Conservation (phyloP, 2,888 invertebrate species). For the Drosophila pullipes region DNA sequence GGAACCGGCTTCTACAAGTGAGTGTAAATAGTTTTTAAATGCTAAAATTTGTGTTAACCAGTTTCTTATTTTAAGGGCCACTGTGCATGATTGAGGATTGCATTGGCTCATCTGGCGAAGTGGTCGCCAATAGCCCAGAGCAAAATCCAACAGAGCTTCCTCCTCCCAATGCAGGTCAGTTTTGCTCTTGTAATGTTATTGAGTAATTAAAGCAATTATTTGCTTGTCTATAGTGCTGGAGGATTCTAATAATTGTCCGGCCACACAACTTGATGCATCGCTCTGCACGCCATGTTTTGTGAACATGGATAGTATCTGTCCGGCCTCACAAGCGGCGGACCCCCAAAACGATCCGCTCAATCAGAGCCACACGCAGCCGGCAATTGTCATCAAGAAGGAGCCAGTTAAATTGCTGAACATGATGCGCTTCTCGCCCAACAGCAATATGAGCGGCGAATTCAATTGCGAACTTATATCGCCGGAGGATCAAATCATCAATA, state of each 20-base stretch:
- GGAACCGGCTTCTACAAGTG: background rate
- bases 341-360: conserved; percentile 49
- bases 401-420: conserved; percentile 45
- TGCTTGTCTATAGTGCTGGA: background rate
- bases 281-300: conserved; percentile 34
- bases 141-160: background rate
- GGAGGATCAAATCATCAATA: conserved; percentile 51
- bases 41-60: accelerated
- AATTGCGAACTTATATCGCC: conserved; percentile 39
- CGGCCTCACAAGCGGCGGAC: conserved; percentile 27
- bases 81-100: conserved; percentile 10
- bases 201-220: background rate
- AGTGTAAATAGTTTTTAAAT: background rate
- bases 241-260: conserved; percentile 24
- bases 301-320: conserved; percentile 34
- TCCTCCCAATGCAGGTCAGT: background rate
- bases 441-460: conserved; percentile 10
- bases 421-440: conserved; percentile 45
- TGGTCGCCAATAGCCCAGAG: background rate
- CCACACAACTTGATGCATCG: conserved; percentile 36
- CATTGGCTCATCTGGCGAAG: background rate
- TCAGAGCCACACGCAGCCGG: background rate
- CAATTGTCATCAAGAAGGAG: conserved; percentile 45
- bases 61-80: conserved; percentile 18
- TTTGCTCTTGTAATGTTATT: too few relatives aligned